Evolutionary conservation across 2,888 invertebrate genomes (phyloP), one percentile per base, ranked within the genome.

Genomic region (Tuberolachnus salignus): DNA sequence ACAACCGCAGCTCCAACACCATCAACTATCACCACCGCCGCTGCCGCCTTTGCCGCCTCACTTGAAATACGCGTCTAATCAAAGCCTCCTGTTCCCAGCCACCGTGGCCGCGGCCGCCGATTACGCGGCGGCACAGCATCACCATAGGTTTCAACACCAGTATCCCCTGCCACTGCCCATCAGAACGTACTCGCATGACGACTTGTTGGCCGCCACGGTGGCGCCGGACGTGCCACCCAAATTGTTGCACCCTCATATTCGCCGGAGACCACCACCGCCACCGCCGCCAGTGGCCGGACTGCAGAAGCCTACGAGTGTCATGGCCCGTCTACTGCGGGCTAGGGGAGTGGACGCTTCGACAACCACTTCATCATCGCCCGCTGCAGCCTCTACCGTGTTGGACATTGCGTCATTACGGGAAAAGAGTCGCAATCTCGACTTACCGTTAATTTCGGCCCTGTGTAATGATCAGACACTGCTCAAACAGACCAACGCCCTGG

Each of bases 381-480:
- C 85, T 23, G 46, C 80, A 67, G 81, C 57, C 85, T 86, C 57
- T 42, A 85, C 85, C 34, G 86, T 89, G 82, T 85, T 92, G 82
- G 95, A 95, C 86, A 94, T 95, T 84, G 91, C 92, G 84, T 91
- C 92, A 83, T 87, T 95, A 81, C 89, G 94, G 80, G 94, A 94
- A 86, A 94, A 94, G 87, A 94, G 94, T 86, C 92, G 92, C 85
- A 93, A 94, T 85, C 88, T 95, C 84, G 95, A 95, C 87, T 88
- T 97, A 86, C 97, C 97, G 23, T 88, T 97, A 81, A 95, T 97
- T 84, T 93, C 95, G 81, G 97, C 96, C 16, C 88, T 97, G 83
- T 97, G 95, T 88, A 97, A 96, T 85, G 97, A 97, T 86, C 90
- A 93, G 80, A 93, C 94, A 81, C 88, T 97, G 84, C 88, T 94